Percentiles rank a stretch among this genome's conserved stretches.
Evolutionary conservation across 2,797 vertebrate species (phyloP).

Genomic region (Scolopax rusticola): DNA sequence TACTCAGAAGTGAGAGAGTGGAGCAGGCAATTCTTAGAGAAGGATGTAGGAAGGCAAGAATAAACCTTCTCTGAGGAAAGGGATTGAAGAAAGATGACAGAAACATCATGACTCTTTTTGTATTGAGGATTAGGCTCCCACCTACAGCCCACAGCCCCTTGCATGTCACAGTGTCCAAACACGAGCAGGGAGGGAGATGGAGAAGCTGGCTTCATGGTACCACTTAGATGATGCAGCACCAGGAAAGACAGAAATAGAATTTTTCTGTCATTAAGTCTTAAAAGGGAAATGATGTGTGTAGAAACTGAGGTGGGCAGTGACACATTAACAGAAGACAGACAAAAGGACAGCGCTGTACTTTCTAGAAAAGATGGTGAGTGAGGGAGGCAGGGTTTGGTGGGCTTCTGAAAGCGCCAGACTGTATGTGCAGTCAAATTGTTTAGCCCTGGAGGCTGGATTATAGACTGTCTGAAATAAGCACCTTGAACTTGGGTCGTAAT

Average conservation of each 20-base stretch:
- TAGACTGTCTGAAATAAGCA: background rate
- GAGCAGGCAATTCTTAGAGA: background rate
- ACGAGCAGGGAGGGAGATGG: accelerated
- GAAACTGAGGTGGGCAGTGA: background rate
- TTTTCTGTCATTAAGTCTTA: background rate
- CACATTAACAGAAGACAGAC: background rate
- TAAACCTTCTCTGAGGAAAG: background rate
- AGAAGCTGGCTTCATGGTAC: background rate
- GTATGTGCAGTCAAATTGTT: background rate
- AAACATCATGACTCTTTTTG: background rate
- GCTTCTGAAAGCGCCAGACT: background rate
- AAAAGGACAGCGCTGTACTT: background rate
- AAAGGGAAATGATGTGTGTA: background rate
- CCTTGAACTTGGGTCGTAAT: background rate
- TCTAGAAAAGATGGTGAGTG: background rate
- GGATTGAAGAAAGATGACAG: background rate
- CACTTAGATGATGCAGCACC: background rate
- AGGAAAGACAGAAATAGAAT: background rate
- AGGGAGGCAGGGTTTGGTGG: background rate
- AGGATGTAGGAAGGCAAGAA: background rate
- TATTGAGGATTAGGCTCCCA: background rate
- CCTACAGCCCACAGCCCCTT: background rate
- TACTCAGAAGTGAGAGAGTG: background rate
- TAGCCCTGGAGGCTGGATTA: background rate
- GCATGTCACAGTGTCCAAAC: background rate